Conservation (phyloP, 2,113 vertebrate genomes). For the Istiophorus platypterus region DNA sequence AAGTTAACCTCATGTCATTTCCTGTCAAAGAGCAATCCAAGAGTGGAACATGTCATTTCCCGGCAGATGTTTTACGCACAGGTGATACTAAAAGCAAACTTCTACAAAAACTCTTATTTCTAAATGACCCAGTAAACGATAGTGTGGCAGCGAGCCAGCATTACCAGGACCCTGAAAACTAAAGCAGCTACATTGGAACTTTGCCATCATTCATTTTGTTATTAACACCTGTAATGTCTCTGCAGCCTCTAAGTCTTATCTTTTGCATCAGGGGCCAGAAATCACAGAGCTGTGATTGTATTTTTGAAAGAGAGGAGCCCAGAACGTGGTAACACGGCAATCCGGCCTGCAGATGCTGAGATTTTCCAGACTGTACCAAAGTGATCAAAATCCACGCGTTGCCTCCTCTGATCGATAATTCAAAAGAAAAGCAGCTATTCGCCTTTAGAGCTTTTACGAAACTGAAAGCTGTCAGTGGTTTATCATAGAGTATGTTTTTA, state of each 20-base stretch:
- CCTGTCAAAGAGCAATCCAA: constrained; percentile 26
- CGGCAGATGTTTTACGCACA: neutral
- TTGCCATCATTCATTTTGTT: neutral
- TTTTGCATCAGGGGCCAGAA: neutral
- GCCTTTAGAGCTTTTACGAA: neutral
- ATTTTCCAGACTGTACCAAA: too few relatives aligned
- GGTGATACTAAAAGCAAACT: neutral
- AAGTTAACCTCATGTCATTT: constrained; percentile 34
- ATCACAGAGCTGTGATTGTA: neutral
- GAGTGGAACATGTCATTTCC: neutral
- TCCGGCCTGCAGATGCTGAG: too few relatives aligned
- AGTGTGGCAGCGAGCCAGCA: neutral
- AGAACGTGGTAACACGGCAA: neutral
- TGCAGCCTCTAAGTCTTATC: neutral
- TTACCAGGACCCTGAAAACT: too few relatives aligned
- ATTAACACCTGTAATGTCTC: neutral
- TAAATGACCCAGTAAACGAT: too few relatives aligned
- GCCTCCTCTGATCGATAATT: neutral
- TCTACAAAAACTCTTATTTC: neutral
- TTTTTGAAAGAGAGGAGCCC: neutral
- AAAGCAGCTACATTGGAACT: too few relatives aligned
- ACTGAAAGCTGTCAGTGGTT: neutral
- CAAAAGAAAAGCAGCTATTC: too few relatives aligned
- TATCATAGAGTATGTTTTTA: neutral
- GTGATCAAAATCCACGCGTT: too few relatives aligned